Base-by-base conservation (phyloP, 2,113 vertebrate genomes). In the Natator depressus region DNA sequence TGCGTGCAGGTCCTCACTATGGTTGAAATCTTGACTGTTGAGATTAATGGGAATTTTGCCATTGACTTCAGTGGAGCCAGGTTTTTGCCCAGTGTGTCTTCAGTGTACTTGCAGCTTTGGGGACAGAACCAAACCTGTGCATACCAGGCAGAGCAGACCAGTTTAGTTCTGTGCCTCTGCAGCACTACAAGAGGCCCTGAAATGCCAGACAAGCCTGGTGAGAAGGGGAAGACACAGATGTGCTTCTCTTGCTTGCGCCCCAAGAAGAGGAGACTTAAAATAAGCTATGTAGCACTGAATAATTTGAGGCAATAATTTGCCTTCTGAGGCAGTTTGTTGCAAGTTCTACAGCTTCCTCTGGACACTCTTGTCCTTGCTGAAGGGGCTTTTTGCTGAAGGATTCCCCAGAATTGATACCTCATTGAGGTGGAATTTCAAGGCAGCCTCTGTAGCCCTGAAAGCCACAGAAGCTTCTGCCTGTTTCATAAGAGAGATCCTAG, bases 391-490 rank as follows among this genome's bases (percentile, higher is more conserved):
- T 54, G 53, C 53, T 54, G 53, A 54, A 54, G 53, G 20, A 54
- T 9, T 9, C 53, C 53, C 53, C 20, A 54, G 53, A 22, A 54
- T 54, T n/a, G 47, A 72, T 57, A 76, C 49, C 14, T 89, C 1
- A 0, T 4, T 59, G 93, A 59, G 72, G 19, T 87, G 88, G 27
- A 17, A 54, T 88, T 93, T 88, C 84, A 31, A 62, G 35, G 24
- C 35, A 3, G 19, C 51, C 1, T 54, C 20, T 54, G 53, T 54
- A 54, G 53, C 53, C 19, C 19, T 22, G 19, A 54, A 5, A 17
- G 8, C 69, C 79, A 79, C 0, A 0, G 46, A 27, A 31, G 55
- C 51, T 49, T 90, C 51, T 0, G 0, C 20, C 0, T 0, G 35
- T 78, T 85, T 51, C 0, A 1, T 2, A 12, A 65, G 35, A 51